phyloP scores from a whole-genome alignment of 1,140 invertebrate species.

The Ephestia elutella region DNA sequence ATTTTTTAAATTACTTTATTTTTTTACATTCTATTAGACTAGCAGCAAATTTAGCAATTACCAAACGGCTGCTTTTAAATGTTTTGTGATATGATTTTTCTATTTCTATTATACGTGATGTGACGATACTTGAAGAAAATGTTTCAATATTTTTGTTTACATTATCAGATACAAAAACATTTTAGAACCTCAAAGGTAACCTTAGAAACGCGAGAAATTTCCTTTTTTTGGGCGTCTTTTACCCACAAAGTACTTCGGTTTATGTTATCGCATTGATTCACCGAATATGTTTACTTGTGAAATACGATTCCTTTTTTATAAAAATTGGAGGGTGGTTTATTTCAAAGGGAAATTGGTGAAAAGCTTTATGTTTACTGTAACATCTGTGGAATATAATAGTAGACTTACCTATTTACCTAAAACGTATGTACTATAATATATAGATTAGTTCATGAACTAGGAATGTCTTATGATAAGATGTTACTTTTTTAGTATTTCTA shows the following conservation, averaged over 20 bases:
- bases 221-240: background rate
- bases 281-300: background rate
- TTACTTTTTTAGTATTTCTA: too few relatives aligned
- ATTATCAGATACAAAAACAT: background rate
- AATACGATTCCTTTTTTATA: slow-evolving; percentile 1
- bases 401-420: too few relatives aligned
- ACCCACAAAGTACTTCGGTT: background rate
- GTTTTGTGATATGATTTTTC: too few relatives aligned
- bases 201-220: background rate
- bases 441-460: too few relatives aligned
- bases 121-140: background rate
- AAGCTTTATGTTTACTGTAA: background rate
- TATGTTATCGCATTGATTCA: slow-evolving; percentile 4
- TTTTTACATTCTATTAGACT: background rate
- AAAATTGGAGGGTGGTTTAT: background rate
- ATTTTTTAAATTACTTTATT: too few relatives aligned
- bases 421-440: too few relatives aligned
- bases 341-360: background rate
- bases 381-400: background rate
- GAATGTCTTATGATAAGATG: too few relatives aligned
- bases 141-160: background rate
- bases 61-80: too few relatives aligned
- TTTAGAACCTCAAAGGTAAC: background rate
- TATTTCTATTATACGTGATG: too few relatives aligned
- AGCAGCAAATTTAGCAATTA: too few relatives aligned